Evolutionary conservation across 2,888 invertebrate species (phyloP).

Genomic region (Strigamia crassipes): DNA sequence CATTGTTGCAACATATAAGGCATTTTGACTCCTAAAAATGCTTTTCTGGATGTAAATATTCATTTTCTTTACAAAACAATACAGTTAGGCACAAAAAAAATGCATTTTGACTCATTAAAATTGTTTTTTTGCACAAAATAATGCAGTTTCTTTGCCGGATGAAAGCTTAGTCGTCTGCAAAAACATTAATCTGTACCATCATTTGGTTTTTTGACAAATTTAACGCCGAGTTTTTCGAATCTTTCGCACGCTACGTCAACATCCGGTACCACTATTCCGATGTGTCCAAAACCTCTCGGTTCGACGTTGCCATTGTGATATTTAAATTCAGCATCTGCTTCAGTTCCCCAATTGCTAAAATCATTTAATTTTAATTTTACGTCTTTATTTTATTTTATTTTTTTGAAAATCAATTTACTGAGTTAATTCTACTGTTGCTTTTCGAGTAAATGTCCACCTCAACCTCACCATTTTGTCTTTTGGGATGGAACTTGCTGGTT

Average conservation of each 20-base stretch:
- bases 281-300: conserved; percentile 88
- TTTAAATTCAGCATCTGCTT: conserved; percentile 73
- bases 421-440: conserved; percentile 87
- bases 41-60: too few species aligned
- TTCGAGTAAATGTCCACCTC: conserved; percentile 78
- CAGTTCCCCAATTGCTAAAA: conserved; percentile 70
- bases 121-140: too few species aligned
- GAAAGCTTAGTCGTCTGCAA: too few species aligned
- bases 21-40: too few species aligned
- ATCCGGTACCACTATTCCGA: conserved; percentile 89
- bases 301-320: conserved; percentile 92
- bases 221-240: conserved; percentile 83
- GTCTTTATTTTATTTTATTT: not conserved
- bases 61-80: too few species aligned
- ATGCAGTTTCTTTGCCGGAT: too few species aligned
- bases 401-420: conserved; percentile 68
- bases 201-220: conserved; percentile 85
- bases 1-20: too few species aligned
- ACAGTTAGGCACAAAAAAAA: too few species aligned
- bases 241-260: conserved; percentile 84
- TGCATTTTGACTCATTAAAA: too few species aligned
- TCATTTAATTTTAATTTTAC: not conserved
- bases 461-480: conserved; percentile 70
- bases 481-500: conserved; percentile 74
- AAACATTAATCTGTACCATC: conserved; percentile 63